Percentiles rank a stretch among this genome's conserved stretches.
Conservation (phyloP, 1,140 invertebrate species). For the Brachionus koreanus region DNA sequence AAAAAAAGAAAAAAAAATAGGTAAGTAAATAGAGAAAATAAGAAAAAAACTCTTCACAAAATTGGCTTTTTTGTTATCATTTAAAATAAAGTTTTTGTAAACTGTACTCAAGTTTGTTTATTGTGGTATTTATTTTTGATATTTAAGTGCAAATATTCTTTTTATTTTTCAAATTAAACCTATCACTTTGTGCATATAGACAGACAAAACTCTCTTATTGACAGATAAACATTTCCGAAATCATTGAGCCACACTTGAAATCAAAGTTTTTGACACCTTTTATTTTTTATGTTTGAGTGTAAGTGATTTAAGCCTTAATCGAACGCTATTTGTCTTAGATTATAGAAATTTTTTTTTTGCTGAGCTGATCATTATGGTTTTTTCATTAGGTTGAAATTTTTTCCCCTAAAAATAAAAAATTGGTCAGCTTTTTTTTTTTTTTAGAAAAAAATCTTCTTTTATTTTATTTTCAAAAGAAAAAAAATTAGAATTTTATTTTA, state of each 20-base stretch:
- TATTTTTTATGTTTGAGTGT: not conserved
- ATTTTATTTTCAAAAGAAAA: too few relatives aligned
- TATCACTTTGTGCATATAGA: not conserved
- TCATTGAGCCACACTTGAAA: not conserved
- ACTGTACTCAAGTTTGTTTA: not conserved
- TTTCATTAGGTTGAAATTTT: not conserved
- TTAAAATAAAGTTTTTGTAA: not conserved
- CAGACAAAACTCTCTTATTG: not conserved
- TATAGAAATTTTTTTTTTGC: not conserved
- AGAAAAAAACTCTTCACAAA: not conserved
- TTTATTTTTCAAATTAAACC: not conserved
- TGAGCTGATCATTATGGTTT: not conserved
- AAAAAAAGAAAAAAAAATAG: not conserved
- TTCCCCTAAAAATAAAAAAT: not conserved
- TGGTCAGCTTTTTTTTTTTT: too few relatives aligned
- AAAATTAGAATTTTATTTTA: too few relatives aligned
- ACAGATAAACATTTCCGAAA: not conserved
- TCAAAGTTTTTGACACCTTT: not conserved
- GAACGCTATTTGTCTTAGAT: not conserved
- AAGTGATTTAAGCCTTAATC: not conserved
- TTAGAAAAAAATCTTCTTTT: too few relatives aligned
- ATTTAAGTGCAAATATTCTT: not conserved
- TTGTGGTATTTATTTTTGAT: conserved; percentile 3
- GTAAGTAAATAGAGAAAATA: not conserved
- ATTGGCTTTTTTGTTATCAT: conserved; percentile 3